Evolutionary conservation across 2,113 vertebrate species (phyloP).

Genomic region (Psittacara wagleri): DNA sequence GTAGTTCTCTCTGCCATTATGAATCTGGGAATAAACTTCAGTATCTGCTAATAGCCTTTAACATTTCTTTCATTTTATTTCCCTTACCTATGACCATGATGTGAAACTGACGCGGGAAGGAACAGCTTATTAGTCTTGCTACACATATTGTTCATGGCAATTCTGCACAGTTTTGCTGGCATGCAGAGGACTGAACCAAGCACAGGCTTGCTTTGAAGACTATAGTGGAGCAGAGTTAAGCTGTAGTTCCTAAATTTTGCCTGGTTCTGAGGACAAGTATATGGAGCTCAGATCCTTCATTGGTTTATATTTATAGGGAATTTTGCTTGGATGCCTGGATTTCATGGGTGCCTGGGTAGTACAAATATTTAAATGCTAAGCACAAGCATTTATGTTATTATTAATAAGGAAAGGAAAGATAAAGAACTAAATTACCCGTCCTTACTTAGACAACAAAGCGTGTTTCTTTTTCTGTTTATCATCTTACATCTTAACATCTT

Average conservation of each 20-base stretch:
- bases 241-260: neutral
- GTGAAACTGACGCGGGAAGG: neutral
- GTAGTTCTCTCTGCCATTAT: neutral
- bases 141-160: neutral
- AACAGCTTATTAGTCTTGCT: neutral
- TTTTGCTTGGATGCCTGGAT: neutral
- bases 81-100: neutral
- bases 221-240: neutral
- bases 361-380: neutral
- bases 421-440: neutral
- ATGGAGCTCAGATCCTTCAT: neutral
- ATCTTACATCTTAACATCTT: neutral
- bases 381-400: neutral
- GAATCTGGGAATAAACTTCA: neutral
- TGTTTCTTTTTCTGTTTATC: rapidly evolving
- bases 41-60: neutral
- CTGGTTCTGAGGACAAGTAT: neutral
- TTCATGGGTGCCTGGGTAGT: neutral
- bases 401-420: neutral
- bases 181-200: constrained; percentile 1
- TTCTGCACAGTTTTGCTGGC: constrained; percentile 7
- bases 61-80: neutral
- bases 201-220: neutral
- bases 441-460: neutral
- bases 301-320: neutral